Evolutionary conservation across 2,797 vertebrate species (phyloP).

Genomic region (Sternarchorhynchus goeldii): DNA sequence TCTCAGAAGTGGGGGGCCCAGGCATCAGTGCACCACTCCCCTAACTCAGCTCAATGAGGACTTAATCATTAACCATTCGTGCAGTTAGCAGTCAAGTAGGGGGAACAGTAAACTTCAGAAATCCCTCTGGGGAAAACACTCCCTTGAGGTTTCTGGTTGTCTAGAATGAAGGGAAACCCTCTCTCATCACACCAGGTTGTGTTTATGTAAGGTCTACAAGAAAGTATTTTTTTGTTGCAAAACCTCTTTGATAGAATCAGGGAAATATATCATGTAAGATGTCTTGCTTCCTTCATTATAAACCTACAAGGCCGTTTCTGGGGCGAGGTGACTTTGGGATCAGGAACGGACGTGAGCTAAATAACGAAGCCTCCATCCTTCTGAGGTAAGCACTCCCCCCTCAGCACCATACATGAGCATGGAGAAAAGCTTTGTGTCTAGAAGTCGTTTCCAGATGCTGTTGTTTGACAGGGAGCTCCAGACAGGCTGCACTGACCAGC

Average conservation of each 20-base stretch:
- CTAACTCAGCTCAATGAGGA: not conserved
- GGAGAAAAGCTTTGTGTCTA: conserved; percentile 8
- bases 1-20: not conserved
- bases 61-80: not conserved
- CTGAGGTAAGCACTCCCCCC: conserved; percentile 7
- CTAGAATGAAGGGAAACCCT: too few species aligned
- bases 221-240: too few species aligned
- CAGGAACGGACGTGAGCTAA: conserved; percentile 20
- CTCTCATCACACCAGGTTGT: too few species aligned
- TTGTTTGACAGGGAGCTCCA: conserved; percentile 41
- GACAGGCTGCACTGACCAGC: conserved; percentile 44
- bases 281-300: conserved; percentile 11
- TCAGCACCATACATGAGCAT: conserved; percentile 42
- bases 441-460: conserved; percentile 32
- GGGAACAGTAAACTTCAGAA: not conserved
- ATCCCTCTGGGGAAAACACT: too few species aligned
- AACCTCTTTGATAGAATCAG: not conserved
- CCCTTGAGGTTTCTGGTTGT: too few species aligned
- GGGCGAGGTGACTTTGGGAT: conserved; percentile 24
- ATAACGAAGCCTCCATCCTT: conserved; percentile 1
- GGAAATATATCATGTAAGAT: not conserved
- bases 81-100: not conserved
- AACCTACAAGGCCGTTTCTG: conserved; percentile 29
- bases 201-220: too few species aligned
- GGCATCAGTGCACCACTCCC: not conserved